Conservation (phyloP, 2,113 vertebrate genomes). For the Callipepla californica region DNA sequence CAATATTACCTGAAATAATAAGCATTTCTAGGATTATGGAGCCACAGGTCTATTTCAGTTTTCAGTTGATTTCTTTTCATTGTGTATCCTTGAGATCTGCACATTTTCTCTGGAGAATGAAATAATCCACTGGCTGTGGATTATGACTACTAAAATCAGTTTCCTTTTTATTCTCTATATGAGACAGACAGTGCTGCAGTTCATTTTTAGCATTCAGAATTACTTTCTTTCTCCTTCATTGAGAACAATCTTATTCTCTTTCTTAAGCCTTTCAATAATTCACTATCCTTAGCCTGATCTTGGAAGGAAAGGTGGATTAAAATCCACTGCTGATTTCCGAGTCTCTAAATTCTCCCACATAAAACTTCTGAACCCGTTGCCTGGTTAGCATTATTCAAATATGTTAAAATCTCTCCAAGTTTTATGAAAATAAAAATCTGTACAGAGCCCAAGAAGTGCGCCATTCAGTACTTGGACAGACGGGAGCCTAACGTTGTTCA, state of each 20-base stretch:
- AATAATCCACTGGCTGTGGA: neutral
- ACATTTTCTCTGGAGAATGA: neutral
- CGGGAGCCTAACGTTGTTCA: neutral
- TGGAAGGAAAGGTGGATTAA: neutral
- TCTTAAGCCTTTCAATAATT: conserved; percentile 26
- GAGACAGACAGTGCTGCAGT: neutral
- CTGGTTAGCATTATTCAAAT: neutral
- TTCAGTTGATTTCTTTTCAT: neutral
- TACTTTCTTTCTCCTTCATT: neutral
- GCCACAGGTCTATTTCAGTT: neutral
- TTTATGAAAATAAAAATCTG: neutral
- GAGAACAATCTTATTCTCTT: neutral
- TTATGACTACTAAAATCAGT: conserved; percentile 9
- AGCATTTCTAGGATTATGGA: neutral
- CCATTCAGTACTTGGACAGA: neutral
- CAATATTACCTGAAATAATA: neutral
- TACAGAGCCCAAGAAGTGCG: neutral
- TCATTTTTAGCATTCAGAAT: conserved; percentile 33
- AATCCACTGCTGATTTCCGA: neutral
- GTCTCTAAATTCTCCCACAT: neutral
- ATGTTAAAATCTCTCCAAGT: neutral
- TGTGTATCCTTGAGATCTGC: neutral
- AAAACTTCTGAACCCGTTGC: neutral
- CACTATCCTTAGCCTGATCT: neutral
- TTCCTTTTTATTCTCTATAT: neutral